Conservation (phyloP, 2,113 vertebrate species). For the Oreocharis arfaki region DNA sequence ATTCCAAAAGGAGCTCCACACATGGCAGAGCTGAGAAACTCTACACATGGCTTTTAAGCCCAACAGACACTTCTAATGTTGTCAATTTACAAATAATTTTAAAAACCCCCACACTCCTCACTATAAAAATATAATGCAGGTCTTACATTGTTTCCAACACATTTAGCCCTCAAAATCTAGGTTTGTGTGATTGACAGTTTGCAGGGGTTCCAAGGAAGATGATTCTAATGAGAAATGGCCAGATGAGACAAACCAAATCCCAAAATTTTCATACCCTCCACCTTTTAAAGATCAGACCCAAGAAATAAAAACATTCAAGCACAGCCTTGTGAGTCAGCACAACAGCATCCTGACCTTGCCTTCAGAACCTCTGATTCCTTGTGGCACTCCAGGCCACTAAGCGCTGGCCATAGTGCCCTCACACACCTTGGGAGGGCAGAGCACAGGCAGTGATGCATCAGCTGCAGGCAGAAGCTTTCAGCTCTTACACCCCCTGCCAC, state of each 20-base stretch:
- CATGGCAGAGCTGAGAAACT: not conserved
- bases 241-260: rapidly evolving
- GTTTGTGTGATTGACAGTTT: not conserved
- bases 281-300: not conserved
- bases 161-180: not conserved
- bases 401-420: rapidly evolving
- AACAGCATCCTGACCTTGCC: not conserved
- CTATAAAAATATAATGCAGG: not conserved
- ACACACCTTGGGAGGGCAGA: rapidly evolving
- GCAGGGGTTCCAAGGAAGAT: not conserved
- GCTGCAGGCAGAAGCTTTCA: not conserved
- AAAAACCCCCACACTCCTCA: rapidly evolving
- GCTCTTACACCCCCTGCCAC: not conserved
- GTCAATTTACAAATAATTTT: not conserved
- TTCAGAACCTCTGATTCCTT: not conserved
- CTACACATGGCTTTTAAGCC: not conserved
- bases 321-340: not conserved
- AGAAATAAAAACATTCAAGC: not conserved
- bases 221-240: not conserved
- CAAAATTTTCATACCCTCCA: not conserved
- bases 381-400: not conserved
- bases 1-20: not conserved
- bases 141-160: not conserved
- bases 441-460: not conserved
- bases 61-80: not conserved